These are phyloP conservation scores for Pseudachorutes palmiensis DNA, from an alignment of 1,140 invertebrate species.

Conservation along the genomic window DNA sequence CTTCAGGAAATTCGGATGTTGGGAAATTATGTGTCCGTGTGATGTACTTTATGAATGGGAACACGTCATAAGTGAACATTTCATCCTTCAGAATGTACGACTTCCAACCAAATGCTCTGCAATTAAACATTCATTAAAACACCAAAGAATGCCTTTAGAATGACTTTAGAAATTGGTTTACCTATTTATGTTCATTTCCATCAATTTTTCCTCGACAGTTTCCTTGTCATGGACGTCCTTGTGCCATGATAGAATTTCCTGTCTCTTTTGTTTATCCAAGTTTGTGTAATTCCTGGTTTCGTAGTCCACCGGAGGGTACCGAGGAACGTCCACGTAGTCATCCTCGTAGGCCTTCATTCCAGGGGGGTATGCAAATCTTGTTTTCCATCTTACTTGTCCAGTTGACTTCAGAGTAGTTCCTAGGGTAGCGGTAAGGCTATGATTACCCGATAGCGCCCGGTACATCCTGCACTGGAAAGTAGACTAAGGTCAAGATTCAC, in stretches of 20 bases:
- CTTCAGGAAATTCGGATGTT: constrained; percentile 47
- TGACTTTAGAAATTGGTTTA: constrained; percentile 4
- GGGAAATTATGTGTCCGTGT: constrained; percentile 60
- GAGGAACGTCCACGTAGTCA: constrained; percentile 17
- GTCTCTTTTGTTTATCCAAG: constrained; percentile 41
- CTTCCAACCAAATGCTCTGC: constrained; percentile 51
- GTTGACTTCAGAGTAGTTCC: too few species aligned
- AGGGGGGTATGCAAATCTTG: constrained; percentile 25
- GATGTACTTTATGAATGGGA: constrained; percentile 57
- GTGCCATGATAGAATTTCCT: constrained; percentile 46
- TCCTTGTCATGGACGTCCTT: constrained; percentile 55
- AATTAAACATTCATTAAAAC: not conserved
- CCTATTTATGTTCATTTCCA: constrained; percentile 64
- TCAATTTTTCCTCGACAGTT: constrained; percentile 72
- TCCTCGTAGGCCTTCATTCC: constrained; percentile 24
- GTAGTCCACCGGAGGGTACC: constrained; percentile 62
- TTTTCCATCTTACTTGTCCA: not conserved
- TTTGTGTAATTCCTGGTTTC: constrained; percentile 51
- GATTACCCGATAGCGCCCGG: too few species aligned
- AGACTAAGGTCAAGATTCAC: too few species aligned
- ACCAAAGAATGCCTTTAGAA: not conserved
- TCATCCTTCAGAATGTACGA: constrained; percentile 54
- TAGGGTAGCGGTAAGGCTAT: too few species aligned
- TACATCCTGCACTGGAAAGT: too few species aligned
- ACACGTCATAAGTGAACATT: constrained; percentile 55